Evolutionary conservation across 2,113 vertebrate species (phyloP), one percentile per base, ranked within the genome.

Genomic region (Ammospiza caudacuta): DNA sequence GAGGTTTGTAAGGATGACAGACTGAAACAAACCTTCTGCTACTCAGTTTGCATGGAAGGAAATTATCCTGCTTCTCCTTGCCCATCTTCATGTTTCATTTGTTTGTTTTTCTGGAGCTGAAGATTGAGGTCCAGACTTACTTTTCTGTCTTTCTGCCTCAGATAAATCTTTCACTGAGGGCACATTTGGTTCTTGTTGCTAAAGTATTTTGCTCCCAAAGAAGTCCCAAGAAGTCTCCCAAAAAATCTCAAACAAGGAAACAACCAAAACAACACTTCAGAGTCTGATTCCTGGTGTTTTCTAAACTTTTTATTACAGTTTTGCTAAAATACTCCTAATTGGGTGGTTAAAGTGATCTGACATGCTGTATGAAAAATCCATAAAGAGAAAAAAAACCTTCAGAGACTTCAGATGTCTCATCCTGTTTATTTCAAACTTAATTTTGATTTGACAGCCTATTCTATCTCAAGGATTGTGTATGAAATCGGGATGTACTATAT

Each of bases 121-220:
- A 14, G 8, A 18, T 33, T 80, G 54, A 77, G 33, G 15, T 59
- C 33, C 15, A 47, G 33, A 57, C 4, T 58, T 21, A 55, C 15
- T 43, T 68, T 55, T 76, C n/a, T 70, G 22, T 49, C 28, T 46
- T 72, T 80, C 9, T 80, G 33, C n/a, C 21, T 83, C 47, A 63
- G 18, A 86, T 63, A 63, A 58, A 67, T 66, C 33, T 83, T 70
- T 87, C 44, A 37, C 8, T 55, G 33, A 68, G 15, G 33, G 9
- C 22, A 58, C 15, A 54, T 62, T 92, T 66, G 6, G 15, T 77
- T 89, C 4, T 21, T 52, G 8, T 20, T 55, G 12, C 39, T 28
- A 0, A 10, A 44, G 7, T 2, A 54, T n/a, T 70, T 29, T 18
- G 1, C 1, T 4, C 2, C 6, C 16, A 9, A 49, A 54, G 22